Conservation (phyloP, 2,113 vertebrate genomes). For the Coturnix japonica region DNA sequence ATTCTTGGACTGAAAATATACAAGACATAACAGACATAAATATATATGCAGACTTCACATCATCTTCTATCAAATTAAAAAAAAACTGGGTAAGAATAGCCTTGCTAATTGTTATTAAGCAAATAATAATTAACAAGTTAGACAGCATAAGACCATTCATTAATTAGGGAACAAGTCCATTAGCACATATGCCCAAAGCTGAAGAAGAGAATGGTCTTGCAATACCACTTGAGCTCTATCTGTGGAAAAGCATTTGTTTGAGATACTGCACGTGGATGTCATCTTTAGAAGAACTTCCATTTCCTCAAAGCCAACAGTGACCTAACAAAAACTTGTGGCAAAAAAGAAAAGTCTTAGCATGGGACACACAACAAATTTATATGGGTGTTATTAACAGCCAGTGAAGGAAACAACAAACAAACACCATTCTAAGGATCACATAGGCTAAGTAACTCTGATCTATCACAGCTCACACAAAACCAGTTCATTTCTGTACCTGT, state of each 20-base stretch:
- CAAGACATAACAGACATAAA: neutral
- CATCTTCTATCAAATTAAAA: neutral
- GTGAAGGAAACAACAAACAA: neutral
- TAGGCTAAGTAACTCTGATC: neutral
- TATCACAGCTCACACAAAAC: neutral
- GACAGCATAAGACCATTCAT: neutral
- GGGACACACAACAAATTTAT: neutral
- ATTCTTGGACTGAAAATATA: neutral
- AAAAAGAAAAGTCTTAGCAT: neutral
- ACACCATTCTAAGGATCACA: neutral
- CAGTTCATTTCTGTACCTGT: neutral
- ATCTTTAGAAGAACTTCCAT: neutral
- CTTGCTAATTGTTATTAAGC: neutral
- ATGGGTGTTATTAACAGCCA: neutral
- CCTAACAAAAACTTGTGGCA: neutral
- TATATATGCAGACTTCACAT: neutral
- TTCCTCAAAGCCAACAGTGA: neutral
- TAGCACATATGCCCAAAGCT: neutral
- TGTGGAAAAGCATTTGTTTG: neutral
- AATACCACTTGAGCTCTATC: neutral
- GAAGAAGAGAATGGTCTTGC: neutral
- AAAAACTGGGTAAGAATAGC: neutral
- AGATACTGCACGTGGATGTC: neutral
- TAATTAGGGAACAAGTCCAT: neutral
- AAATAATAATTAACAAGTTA: neutral